A percentile compares a stretch with the other conserved stretches of the same genome.
These are phyloP conservation scores for Hemibagrus guttatus DNA, from an alignment of 2,797 vertebrate genomes.

Conservation along the genomic window DNA sequence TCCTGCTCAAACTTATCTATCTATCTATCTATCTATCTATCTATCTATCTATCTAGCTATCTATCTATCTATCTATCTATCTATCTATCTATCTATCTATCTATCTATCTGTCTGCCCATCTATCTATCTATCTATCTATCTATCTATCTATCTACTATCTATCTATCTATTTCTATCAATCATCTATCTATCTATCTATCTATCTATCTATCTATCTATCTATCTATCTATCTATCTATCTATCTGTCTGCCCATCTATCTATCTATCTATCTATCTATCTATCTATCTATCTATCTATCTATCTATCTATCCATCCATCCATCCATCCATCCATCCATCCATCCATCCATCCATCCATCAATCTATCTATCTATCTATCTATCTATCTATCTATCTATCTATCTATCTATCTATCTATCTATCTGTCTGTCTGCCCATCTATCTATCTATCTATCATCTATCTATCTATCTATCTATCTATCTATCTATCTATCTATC, in stretches of 20 bases:
- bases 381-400: background rate
- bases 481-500: background rate
- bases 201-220: background rate
- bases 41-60: background rate
- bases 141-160: background rate
- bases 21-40: background rate
- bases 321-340: background rate
- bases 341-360: background rate
- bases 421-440: too few species aligned
- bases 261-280: background rate
- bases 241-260: background rate
- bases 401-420: too few species aligned
- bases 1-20: conserved; percentile 27
- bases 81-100: background rate
- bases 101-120: background rate
- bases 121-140: background rate
- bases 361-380: background rate
- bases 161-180: background rate
- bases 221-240: background rate
- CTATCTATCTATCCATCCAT: background rate
- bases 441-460: background rate
- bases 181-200: background rate
- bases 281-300: background rate
- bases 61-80: background rate
- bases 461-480: too few species aligned